Conservation (phyloP, 2,113 vertebrate species). For the Anoplopoma fimbria region DNA sequence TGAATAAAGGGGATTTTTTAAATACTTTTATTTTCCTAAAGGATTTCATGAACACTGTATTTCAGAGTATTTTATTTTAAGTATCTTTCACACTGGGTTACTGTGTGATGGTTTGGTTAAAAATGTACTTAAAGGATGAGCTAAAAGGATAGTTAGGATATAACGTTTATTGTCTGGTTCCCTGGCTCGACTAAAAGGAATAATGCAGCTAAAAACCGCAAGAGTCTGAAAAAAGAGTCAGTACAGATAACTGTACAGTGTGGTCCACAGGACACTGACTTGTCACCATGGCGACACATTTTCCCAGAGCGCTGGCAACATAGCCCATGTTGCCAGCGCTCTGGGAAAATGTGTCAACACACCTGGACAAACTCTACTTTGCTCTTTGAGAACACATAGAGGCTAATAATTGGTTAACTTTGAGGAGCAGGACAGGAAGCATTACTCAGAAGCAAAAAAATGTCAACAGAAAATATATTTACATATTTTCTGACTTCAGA, state of each 20-base stretch:
- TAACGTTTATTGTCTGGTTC: background rate
- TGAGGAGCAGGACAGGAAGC: background rate
- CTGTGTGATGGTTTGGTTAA: background rate
- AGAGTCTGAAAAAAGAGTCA: conserved; percentile 57
- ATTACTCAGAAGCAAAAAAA: conserved; percentile 5
- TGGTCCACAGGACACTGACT: conserved; percentile 57
- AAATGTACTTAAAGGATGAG: background rate
- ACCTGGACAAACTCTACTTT: conserved; percentile 45
- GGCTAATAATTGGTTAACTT: background rate
- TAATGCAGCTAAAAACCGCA: conserved; percentile 49
- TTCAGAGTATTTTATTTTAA: background rate
- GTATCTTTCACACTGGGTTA: background rate
- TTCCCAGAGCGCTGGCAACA: conserved; percentile 21
- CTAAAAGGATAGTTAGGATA: conserved; percentile 6
- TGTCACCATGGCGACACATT: conserved; percentile 76
- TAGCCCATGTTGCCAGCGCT: too few species aligned
- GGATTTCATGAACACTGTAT: background rate
- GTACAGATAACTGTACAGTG: conserved; percentile 16
- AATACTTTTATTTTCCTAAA: background rate
- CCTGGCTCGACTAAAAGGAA: conserved; percentile 23
- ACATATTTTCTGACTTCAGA: background rate
- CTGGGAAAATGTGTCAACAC: too few species aligned
- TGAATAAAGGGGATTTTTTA: background rate
- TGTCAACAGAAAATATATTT: background rate
- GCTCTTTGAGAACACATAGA: background rate